A percentile compares a stretch with the other conserved stretches of the same genome.
phyloP scores from a whole-genome alignment of 1,140 invertebrate species.

The Ostrea denselamellosa region DNA sequence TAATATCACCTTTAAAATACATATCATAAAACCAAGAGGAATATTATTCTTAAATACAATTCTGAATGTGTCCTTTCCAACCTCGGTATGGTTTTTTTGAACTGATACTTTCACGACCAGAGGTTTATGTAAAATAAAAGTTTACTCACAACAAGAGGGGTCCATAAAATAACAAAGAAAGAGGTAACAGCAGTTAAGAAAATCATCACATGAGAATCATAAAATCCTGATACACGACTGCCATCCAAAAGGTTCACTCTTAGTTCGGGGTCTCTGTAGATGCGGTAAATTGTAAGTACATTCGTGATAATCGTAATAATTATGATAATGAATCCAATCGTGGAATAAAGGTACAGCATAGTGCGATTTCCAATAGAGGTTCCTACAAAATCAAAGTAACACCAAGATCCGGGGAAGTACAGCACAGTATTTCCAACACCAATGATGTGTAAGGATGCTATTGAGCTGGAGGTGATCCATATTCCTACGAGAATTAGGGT shows the following conservation, averaged over 20 bases:
- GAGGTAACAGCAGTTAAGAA: too few species aligned
- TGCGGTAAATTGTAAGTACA: not conserved
- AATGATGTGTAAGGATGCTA: not conserved
- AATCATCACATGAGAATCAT: not conserved
- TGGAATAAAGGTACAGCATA: not conserved
- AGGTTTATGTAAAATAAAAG: too few species aligned
- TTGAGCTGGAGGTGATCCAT: not conserved
- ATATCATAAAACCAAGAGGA: not conserved
- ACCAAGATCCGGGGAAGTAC: conserved; percentile 27
- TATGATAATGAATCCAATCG: not conserved
- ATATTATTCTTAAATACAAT: too few species aligned
- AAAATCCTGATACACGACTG: not conserved
- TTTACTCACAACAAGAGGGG: not conserved
- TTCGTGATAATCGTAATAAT: not conserved
- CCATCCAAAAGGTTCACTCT: not conserved
- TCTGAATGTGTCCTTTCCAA: too few species aligned
- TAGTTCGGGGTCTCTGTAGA: not conserved
- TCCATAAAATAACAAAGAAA: not conserved
- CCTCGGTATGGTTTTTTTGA: too few species aligned
- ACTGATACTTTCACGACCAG: too few species aligned
- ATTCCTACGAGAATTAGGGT: not conserved
- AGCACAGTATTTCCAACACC: not conserved
- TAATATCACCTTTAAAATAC: not conserved
- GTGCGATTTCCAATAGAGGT: not conserved
- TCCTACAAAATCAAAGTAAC: conserved; percentile 29